Conservation (phyloP, 2,113 vertebrate genomes). For the Callipepla squamata region DNA sequence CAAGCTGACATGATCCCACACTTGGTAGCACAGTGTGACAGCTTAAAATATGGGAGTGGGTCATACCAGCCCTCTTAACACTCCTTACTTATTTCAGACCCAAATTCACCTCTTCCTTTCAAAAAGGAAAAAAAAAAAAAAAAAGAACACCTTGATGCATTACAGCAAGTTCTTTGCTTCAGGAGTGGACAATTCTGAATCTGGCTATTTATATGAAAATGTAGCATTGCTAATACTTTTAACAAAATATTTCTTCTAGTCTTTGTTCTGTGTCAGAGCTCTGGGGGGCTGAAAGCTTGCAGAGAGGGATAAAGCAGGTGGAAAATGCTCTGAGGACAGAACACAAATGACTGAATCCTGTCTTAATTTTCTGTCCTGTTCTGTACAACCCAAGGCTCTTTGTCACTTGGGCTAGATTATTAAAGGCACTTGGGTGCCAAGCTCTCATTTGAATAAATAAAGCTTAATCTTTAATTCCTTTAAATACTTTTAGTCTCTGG, state of each 20-base stretch:
- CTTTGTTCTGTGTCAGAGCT: background rate
- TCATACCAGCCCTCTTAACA: background rate
- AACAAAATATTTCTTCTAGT: background rate
- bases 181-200: background rate
- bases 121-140: background rate
- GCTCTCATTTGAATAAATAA: background rate
- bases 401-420: background rate
- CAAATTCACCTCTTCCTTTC: rapidly evolving
- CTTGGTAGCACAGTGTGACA: background rate
- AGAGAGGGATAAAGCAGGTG: background rate
- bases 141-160: background rate
- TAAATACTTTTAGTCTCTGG: background rate
- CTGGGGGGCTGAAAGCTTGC: background rate
- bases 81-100: background rate
- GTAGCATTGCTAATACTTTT: background rate
- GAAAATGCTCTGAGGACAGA: background rate
- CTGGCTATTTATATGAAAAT: background rate
- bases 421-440: background rate
- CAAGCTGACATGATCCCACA: background rate
- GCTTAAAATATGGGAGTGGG: background rate
- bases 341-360: background rate
- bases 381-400: background rate
- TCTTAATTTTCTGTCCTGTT: background rate
- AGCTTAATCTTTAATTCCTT: background rate
- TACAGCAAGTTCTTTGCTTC: background rate